These are phyloP conservation scores for Dolichallabes microphthalmus DNA, from an alignment of 2,113 vertebrate genomes.

Conservation along the genomic window DNA sequence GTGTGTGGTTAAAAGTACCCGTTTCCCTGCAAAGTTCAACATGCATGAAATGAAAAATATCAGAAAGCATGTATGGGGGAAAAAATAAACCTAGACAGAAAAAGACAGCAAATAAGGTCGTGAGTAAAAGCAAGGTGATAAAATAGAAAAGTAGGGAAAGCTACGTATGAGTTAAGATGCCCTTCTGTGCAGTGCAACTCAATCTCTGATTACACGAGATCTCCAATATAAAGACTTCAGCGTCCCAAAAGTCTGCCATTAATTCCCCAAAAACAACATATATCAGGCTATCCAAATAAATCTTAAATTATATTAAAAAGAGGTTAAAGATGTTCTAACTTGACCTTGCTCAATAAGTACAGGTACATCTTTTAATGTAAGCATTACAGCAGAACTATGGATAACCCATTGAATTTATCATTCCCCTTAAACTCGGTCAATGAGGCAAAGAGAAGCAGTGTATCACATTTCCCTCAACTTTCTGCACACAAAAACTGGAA, in stretches of 20 bases:
- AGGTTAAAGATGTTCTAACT: constrained; percentile 4
- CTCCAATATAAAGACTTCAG: constrained; percentile 8
- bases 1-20: not conserved
- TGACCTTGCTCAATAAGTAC: constrained; percentile 21
- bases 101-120: not conserved
- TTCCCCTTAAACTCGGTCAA: not conserved
- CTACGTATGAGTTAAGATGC: not conserved
- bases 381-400: constrained; percentile 36
- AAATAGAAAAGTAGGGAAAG: not conserved
- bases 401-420: constrained; percentile 26
- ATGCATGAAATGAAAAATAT: not conserved
- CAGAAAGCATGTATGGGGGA: not conserved
- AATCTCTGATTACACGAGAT: constrained; percentile 16
- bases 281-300: constrained; percentile 24
- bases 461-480: not conserved
- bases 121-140: not conserved
- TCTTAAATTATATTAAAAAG: not conserved
- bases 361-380: constrained; percentile 33
- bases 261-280: not conserved
- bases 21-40: not conserved
- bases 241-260: constrained; percentile 9
- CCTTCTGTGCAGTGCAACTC: constrained; percentile 29
- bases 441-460: constrained; percentile 22
- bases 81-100: constrained; percentile 1
- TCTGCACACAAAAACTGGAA: constrained; percentile 14